These are phyloP conservation scores for Natrix natrix DNA, from an alignment of 2,797 vertebrate genomes.

Conservation along the genomic window DNA sequence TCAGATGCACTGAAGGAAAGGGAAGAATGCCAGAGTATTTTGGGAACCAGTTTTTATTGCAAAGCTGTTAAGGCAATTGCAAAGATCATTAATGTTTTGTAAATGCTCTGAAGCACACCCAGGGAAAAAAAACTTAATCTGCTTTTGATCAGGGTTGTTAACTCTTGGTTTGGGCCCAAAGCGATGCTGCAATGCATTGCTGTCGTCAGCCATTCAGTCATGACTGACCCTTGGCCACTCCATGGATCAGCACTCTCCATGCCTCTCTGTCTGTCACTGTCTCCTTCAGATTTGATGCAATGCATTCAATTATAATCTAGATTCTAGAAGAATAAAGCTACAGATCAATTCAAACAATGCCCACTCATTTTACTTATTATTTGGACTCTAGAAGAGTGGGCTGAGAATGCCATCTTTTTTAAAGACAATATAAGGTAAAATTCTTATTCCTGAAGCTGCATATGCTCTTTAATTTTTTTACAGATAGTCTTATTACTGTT, in stretches of 20 bases:
- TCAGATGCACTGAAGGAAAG: not conserved
- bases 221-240: not conserved
- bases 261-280: not conserved
- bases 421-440: conserved; percentile 14
- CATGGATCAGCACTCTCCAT: not conserved
- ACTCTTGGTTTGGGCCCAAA: not conserved
- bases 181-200: not conserved
- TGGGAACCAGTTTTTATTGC: conserved; percentile 6
- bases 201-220: not conserved
- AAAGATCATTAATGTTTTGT: not conserved
- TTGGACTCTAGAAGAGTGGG: conserved; percentile 5
- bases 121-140: not conserved
- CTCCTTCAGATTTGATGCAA: not conserved
- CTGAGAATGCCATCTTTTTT: conserved; percentile 7
- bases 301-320: not conserved
- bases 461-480: conserved; percentile 25
- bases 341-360: conserved; percentile 12
- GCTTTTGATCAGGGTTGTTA: not conserved
- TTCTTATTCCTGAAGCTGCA: not conserved
- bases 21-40: not conserved
- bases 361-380: conserved; percentile 13
- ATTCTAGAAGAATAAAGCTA: not conserved
- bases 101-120: not conserved
- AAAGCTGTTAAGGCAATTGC: conserved; percentile 1
- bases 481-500: not conserved